These are phyloP conservation scores for Troglohyphantes excavatus DNA, from an alignment of 2,888 invertebrate genomes.

Conservation along the genomic window DNA sequence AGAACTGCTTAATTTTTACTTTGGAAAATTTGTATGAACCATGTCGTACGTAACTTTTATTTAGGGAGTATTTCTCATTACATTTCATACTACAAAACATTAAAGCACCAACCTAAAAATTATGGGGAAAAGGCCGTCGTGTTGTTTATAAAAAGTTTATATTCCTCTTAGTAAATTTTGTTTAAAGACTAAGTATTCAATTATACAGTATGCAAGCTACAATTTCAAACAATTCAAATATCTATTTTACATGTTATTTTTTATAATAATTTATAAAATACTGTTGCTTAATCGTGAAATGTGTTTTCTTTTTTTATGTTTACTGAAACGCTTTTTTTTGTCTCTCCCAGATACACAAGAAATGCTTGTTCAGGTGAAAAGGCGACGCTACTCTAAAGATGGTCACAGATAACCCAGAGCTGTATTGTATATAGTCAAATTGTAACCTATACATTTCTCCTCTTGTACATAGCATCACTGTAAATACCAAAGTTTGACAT, in stretches of 20 bases:
- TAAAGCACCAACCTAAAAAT: too few relatives aligned
- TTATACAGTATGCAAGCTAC: too few relatives aligned
- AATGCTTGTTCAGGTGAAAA: constrained; percentile 71
- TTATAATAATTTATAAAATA: neutral
- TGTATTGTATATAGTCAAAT: constrained; percentile 75
- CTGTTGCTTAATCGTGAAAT: neutral
- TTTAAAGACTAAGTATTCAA: too few relatives aligned
- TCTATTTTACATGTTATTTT: neutral
- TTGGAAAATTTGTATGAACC: too few relatives aligned
- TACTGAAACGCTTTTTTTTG: constrained; percentile 2
- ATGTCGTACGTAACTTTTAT: too few relatives aligned
- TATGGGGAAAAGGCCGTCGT: too few relatives aligned
- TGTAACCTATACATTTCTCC: constrained; percentile 77
- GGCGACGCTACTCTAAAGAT: constrained; percentile 76
- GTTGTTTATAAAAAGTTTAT: too few relatives aligned
- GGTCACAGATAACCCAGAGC: constrained; percentile 79
- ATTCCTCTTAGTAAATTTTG: too few relatives aligned
- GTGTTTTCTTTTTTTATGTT: neutral
- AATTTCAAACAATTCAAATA: neutral
- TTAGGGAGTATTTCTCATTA: too few relatives aligned
- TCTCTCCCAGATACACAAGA: constrained; percentile 67
- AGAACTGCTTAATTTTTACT: too few relatives aligned
- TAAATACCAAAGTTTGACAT: constrained; percentile 79
- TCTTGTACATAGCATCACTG: constrained; percentile 77
- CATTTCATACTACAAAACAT: too few relatives aligned